Conservation (phyloP, 2,113 vertebrate species). For the Mungos mungo region DNA sequence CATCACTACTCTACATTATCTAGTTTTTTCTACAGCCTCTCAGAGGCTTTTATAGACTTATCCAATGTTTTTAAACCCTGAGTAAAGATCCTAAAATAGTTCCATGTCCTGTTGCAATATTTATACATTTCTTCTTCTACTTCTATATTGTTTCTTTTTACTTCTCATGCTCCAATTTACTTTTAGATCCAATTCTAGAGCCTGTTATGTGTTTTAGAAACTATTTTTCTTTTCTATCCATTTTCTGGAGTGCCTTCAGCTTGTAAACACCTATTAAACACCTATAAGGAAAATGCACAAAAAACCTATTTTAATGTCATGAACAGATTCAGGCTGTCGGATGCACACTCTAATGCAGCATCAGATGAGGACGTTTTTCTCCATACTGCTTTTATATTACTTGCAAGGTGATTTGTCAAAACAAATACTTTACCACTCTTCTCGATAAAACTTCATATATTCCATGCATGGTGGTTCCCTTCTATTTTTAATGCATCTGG, state of each 20-base stretch:
- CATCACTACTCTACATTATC: not conserved
- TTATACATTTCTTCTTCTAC: slow-evolving; percentile 3
- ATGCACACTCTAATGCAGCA: not conserved
- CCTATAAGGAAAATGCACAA: not conserved
- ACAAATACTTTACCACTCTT: not conserved
- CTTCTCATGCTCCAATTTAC: not conserved
- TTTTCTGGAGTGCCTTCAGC: not conserved
- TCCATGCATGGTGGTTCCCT: not conserved
- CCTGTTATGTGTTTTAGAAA: slow-evolving; percentile 9
- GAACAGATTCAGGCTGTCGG: not conserved
- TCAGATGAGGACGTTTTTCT: not conserved
- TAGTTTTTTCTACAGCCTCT: not conserved
- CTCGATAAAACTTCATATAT: slow-evolving; percentile 1
- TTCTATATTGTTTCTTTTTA: slow-evolving; percentile 21
- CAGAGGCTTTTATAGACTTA: not conserved
- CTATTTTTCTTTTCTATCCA: not conserved
- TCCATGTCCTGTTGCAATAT: not conserved
- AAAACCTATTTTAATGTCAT: not conserved
- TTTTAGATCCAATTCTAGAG: not conserved
- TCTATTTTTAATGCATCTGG: slow-evolving; percentile 36
- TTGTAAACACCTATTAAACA: not conserved
- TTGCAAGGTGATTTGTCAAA: slow-evolving; percentile 8
- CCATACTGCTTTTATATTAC: not conserved
- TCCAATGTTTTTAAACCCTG: not conserved
- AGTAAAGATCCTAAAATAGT: not conserved